Evolutionary conservation across 2,888 invertebrate species (phyloP).

Genomic region (Alsophila aescularia): DNA sequence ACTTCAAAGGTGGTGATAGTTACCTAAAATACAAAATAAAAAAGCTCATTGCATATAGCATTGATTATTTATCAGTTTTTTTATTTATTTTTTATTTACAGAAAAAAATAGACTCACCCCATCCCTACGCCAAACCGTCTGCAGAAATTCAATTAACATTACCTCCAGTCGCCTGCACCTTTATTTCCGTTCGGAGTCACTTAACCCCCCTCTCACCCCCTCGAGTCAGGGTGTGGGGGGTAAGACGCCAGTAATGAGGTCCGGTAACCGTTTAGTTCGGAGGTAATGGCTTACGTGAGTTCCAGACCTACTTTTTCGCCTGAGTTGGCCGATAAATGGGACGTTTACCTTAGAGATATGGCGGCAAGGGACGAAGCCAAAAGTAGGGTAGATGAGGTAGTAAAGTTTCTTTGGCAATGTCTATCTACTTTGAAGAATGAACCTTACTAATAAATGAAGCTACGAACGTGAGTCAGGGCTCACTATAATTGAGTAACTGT

Average conservation of each 20-base stretch:
- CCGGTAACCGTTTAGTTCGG: slow-evolving; percentile 81
- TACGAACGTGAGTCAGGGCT: too few species aligned
- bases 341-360: slow-evolving; percentile 38
- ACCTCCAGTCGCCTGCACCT: slow-evolving; percentile 85
- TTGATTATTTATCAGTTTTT: too few species aligned
- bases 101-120: slow-evolving; percentile 41
- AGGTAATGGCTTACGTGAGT: slow-evolving; percentile 81
- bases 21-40: background rate
- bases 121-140: slow-evolving; percentile 69
- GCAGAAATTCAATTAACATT: slow-evolving; percentile 86
- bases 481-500: too few species aligned
- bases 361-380: slow-evolving; percentile 14
- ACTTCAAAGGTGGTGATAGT: too few species aligned
- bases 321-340: slow-evolving; percentile 43
- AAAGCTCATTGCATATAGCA: background rate
- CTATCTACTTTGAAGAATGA: slow-evolving; percentile 14
- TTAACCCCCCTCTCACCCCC: slow-evolving; percentile 57
- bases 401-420: slow-evolving; percentile 16
- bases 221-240: slow-evolving; percentile 40
- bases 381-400: slow-evolving; percentile 12
- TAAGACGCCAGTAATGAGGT: slow-evolving; percentile 81
- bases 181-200: slow-evolving; percentile 85
- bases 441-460: too few species aligned
- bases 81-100: too few species aligned
- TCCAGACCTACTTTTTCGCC: slow-evolving; percentile 52